Base-by-base conservation (phyloP, 2,888 invertebrate genomes). In the Conistra vaccinii region DNA sequence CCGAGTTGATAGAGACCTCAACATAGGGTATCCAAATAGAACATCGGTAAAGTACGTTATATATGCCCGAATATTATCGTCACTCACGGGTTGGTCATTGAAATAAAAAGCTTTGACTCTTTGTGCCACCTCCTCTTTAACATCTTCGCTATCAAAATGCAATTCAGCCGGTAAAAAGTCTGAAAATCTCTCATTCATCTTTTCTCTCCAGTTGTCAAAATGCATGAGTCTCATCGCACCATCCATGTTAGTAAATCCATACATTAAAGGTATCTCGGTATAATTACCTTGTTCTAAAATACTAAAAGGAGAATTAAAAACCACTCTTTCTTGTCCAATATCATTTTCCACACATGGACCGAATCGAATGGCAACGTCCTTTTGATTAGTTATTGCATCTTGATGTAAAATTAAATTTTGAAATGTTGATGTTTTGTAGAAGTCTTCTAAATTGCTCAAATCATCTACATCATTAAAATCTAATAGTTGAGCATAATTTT, bases 41-140 rank as follows among this genome's bases (percentile, higher is more conserved):
- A 88, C 55, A 96, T 97, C 96, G 6, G 91, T 85, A 62, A 88
- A 88, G 55, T 87, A 93, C 68, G 80, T 72, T 26, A 89, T 80
- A 57, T 84, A 92, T 10, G 72, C 7, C 23, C 83, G 55, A 67
- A 90, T 73, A 7, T 78, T 88, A 0, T 83, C 73, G 53, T 81
- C 73, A 35, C 69, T 67, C 9, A 93, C 83, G 0, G 74, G 32
- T 3, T 86, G 32, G n/a, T 87, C 76, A 9, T 91, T 92, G 80
- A 93, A 94, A 81, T 93, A 93, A 83, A 90, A 91, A 0, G 86
- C 26, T 80, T 91, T 92, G 1, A 92, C 73, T 53, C 57, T 65
- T 26, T 83, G 66, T 2, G 90, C 89, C 1, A 92, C 75, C 39
- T 83, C 73, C 32, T 89, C 80, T 77, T 85, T 92, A 53, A 91